phyloP scores from a whole-genome alignment of 2,797 vertebrate species.

The Sebastes matsubarae region DNA sequence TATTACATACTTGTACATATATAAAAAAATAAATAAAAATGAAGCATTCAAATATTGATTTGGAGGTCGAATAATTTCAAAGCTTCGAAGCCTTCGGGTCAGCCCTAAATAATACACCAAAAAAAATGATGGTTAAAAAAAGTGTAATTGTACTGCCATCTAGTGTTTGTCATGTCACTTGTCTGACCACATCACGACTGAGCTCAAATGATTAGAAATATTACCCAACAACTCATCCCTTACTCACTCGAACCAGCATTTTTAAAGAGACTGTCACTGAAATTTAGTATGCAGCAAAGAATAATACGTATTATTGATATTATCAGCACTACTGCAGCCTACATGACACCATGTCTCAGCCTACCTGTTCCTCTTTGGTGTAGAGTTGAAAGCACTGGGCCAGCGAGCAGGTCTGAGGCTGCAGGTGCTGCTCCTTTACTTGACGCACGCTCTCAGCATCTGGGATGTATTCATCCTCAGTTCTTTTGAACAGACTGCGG shows the following conservation, averaged over 20 bases:
- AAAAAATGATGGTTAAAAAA: neutral
- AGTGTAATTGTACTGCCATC: neutral
- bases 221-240: neutral
- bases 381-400: conserved; percentile 99
- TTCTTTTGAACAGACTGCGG: conserved; percentile 92
- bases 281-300: neutral
- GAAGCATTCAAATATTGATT: no score
- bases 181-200: no score
- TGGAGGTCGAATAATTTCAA: no score
- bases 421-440: conserved; percentile 92
- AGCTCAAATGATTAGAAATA: neutral
- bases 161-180: neutral
- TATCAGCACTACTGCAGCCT: neutral
- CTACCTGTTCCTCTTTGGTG: conserved; percentile 99
- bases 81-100: no score
- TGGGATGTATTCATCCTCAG: conserved; percentile 96
- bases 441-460: conserved; percentile 96
- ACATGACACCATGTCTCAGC: neutral
- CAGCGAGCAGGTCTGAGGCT: conserved; percentile 95
- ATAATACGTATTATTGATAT: neutral
- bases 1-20: no score
- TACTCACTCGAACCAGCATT: neutral
- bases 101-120: no score
- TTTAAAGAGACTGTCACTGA: neutral
- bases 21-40: no score